A percentile compares a stretch with the other conserved stretches of the same genome.
These are phyloP conservation scores for Callopanchax toddi DNA, from an alignment of 2,113 vertebrate genomes.

Conservation along the genomic window DNA sequence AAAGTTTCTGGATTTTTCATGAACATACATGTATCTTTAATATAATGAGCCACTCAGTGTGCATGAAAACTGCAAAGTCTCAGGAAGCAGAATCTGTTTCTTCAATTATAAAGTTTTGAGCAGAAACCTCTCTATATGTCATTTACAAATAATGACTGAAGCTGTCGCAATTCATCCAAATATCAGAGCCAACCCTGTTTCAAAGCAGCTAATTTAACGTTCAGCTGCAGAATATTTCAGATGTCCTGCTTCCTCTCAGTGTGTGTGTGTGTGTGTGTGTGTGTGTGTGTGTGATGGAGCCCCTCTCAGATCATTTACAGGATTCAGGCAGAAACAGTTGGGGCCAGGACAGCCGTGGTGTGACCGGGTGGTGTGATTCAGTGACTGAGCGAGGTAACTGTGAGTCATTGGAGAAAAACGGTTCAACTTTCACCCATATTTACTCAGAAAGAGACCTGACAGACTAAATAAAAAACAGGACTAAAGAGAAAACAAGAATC, in stretches of 20 bases:
- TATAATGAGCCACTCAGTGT: too few species aligned
- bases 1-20: too few species aligned
- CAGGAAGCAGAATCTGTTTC: too few species aligned
- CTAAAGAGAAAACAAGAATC: neutral
- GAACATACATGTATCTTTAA: too few species aligned
- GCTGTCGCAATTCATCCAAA: neutral
- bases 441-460: constrained; percentile 23
- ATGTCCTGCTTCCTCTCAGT: neutral
- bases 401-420: constrained; percentile 14
- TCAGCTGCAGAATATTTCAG: neutral
- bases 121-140: too few species aligned
- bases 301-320: constrained; percentile 8
- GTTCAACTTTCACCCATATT: constrained; percentile 59
- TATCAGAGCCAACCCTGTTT: neutral
- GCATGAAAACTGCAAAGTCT: too few species aligned
- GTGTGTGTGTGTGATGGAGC: neutral
- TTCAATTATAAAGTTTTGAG: too few species aligned
- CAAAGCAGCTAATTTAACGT: neutral
- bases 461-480: neutral
- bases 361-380: constrained; percentile 60
- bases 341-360: constrained; percentile 26
- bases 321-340: neutral
- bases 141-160: neutral
- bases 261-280: neutral
- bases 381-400: constrained; percentile 39